These are phyloP conservation scores for Echiichthys vipera DNA, from an alignment of 2,797 vertebrate species.

Conservation along the genomic window DNA sequence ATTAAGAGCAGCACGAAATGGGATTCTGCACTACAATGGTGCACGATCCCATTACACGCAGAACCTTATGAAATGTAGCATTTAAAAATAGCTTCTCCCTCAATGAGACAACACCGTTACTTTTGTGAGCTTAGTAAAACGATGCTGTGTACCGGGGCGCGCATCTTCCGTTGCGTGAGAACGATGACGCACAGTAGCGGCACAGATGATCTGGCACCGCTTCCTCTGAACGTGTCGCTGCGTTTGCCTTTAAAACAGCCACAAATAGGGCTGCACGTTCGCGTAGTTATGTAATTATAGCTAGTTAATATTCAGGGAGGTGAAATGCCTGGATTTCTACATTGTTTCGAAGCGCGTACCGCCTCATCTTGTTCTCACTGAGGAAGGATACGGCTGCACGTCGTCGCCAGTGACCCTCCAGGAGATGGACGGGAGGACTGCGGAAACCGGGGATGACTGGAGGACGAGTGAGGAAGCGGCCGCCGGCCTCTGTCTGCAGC, in stretches of 20 bases:
- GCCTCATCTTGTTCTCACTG: conserved; percentile 19
- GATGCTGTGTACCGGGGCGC: conserved; percentile 38
- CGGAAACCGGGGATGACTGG: conserved; percentile 75
- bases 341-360: neutral
- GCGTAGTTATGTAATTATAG: neutral
- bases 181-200: conserved; percentile 63
- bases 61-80: neutral
- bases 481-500: conserved; percentile 68
- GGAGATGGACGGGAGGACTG: conserved; percentile 84
- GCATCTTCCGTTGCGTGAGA: conserved; percentile 32
- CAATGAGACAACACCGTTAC: too few relatives aligned
- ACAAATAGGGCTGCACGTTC: neutral
- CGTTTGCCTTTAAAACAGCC: neutral
- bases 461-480: conserved; percentile 67
- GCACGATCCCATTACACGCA: too few relatives aligned
- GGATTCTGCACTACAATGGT: too few relatives aligned
- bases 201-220: conserved; percentile 52
- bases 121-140: neutral
- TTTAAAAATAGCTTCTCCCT: too few relatives aligned
- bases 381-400: conserved; percentile 41
- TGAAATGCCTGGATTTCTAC: conserved; percentile 7
- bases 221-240: conserved; percentile 15
- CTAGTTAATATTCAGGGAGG: neutral
- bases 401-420: conserved; percentile 34
- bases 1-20: too few relatives aligned